These are phyloP conservation scores for Tychaedon coryphoeus DNA, from an alignment of 2,113 vertebrate species.

Conservation along the genomic window DNA sequence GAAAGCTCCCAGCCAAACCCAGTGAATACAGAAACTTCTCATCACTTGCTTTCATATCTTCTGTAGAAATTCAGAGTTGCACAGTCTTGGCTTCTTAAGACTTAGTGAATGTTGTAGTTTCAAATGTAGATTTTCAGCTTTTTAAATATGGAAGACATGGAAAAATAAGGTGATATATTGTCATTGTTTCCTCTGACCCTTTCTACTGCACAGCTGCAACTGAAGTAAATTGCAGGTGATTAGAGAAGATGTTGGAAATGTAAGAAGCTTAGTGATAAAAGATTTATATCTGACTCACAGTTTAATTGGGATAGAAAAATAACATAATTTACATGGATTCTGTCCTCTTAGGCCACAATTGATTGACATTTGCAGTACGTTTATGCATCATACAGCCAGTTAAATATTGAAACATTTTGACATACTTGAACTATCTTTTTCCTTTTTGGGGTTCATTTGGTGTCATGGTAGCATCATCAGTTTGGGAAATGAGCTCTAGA, in stretches of 20 bases:
- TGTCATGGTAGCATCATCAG: background rate
- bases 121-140: background rate
- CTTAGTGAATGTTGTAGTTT: background rate
- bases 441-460: background rate
- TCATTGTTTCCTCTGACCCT: background rate
- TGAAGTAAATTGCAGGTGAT: constrained; percentile 13
- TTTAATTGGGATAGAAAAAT: constrained; percentile 8
- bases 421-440: background rate
- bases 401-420: background rate
- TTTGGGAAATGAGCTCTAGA: background rate
- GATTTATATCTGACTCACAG: background rate
- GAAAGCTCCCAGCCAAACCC: background rate
- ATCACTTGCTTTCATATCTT: background rate
- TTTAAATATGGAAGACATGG: background rate
- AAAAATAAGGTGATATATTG: background rate
- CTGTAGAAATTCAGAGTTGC: background rate
- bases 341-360: background rate
- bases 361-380: background rate
- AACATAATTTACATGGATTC: background rate
- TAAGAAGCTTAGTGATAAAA: background rate
- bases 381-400: background rate
- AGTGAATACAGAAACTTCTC: background rate
- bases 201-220: background rate
- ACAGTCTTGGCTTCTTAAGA: background rate
- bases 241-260: background rate